Evolutionary conservation across 30 jellyfish, hydroid and myxozoan genomes (phyloP).

Genomic region (Aurelia sp.): DNA sequence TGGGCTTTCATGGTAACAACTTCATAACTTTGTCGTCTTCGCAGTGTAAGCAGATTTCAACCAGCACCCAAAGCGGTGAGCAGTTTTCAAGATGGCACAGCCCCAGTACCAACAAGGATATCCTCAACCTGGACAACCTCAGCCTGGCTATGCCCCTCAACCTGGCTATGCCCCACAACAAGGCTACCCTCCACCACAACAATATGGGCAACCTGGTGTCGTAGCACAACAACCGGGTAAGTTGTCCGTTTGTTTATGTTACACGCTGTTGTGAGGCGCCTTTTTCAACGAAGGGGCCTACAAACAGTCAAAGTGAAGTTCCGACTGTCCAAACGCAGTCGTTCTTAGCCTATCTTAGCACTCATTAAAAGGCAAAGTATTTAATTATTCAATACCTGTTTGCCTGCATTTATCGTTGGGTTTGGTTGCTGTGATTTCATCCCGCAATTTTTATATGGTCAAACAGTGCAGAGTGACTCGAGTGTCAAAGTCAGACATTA

Average conservation of each 20-base stretch:
- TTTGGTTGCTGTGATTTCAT: too few species aligned
- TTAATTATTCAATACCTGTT: too few species aligned
- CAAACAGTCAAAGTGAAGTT: background rate
- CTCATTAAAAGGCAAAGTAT: too few species aligned
- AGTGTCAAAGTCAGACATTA: too few species aligned
- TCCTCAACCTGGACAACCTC: conserved; percentile 71
- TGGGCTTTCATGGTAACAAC: too few species aligned
- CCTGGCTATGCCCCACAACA: conserved; percentile 79
- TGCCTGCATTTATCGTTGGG: too few species aligned
- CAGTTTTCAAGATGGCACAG: conserved; percentile 38
- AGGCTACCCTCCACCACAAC: conserved; percentile 81
- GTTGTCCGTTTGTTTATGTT: background rate
- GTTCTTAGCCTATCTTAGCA: background rate
- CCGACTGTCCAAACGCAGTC: too few species aligned
- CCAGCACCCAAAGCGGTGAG: background rate
- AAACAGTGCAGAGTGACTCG: too few species aligned
- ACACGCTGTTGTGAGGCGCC: background rate
- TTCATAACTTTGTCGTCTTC: too few species aligned
- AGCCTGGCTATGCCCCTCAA: conserved; percentile 74
- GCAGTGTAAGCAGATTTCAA: too few species aligned
- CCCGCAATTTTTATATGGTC: too few species aligned
- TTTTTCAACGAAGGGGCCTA: background rate
- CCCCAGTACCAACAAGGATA: conserved; percentile 67
- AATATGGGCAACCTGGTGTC: conserved; percentile 58
- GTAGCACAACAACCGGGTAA: conserved; percentile 74